Conservation (phyloP, 2,113 vertebrate genomes). For the Chrysochloris asiatica region DNA sequence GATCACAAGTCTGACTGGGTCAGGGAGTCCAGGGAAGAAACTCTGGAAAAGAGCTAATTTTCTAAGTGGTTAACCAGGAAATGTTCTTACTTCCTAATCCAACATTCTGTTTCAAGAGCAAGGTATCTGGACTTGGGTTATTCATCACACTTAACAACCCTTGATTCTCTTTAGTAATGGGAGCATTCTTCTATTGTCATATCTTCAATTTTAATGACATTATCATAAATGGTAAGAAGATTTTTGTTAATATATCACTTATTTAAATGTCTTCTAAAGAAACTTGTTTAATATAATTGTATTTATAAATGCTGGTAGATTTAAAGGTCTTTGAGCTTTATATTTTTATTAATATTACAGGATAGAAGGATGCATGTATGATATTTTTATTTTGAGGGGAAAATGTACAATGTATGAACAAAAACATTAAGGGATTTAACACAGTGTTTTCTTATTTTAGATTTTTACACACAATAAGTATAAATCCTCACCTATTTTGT, state of each 20-base stretch:
- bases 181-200: conserved; percentile 71
- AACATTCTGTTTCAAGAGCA: conserved; percentile 73
- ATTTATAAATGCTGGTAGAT: conserved; percentile 76
- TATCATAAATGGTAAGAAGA: conserved; percentile 73
- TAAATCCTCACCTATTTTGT: conserved; percentile 55
- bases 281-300: conserved; percentile 70
- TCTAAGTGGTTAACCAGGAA: conserved; percentile 77
- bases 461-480: conserved; percentile 68
- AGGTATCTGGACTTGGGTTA: conserved; percentile 51
- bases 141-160: conserved; percentile 65
- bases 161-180: conserved; percentile 63
- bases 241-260: conserved; percentile 73
- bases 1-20: conserved; percentile 66
- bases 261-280: conserved; percentile 72
- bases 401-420: conserved; percentile 64
- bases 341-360: conserved; percentile 72
- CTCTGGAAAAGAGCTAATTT: conserved; percentile 77
- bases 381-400: conserved; percentile 58
- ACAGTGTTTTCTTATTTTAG: conserved; percentile 60
- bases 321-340: conserved; percentile 72
- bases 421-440: conserved; percentile 68
- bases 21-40: conserved; percentile 72
- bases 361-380: conserved; percentile 63
- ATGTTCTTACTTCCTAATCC: conserved; percentile 72
- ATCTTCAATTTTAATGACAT: conserved; percentile 67